These are phyloP conservation scores for Gymnogyps californianus DNA, from an alignment of 2,113 vertebrate genomes.

Conservation along the genomic window DNA sequence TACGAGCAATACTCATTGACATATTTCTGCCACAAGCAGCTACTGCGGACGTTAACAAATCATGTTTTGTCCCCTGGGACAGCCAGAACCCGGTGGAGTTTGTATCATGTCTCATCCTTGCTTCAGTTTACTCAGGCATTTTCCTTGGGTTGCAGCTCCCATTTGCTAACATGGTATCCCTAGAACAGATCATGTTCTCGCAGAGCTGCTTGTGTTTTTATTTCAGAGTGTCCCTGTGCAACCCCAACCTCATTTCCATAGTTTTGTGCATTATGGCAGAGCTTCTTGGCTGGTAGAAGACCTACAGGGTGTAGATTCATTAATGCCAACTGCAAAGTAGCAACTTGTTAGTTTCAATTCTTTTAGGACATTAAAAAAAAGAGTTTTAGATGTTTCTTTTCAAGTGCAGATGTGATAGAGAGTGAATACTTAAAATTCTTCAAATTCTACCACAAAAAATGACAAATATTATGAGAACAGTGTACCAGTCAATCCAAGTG, in stretches of 20 bases:
- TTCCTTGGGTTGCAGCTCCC: background rate
- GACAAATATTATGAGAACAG: background rate
- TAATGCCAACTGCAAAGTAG: background rate
- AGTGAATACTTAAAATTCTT: background rate
- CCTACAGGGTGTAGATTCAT: background rate
- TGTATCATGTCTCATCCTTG: background rate
- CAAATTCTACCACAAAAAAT: rapidly evolving
- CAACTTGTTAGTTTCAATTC: background rate
- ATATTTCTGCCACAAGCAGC: constrained; percentile 16
- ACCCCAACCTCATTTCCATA: background rate
- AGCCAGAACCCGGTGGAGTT: background rate
- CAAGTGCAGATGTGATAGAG: background rate
- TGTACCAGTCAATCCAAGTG: background rate
- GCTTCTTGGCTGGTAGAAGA: background rate
- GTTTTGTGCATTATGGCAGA: background rate
- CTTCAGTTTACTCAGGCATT: background rate
- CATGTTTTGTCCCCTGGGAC: background rate
- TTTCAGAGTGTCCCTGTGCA: background rate
- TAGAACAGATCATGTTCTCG: background rate
- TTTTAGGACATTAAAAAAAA: background rate
- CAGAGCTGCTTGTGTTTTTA: background rate
- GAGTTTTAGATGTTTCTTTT: background rate
- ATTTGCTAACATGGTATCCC: background rate
- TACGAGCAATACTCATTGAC: background rate
- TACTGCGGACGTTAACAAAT: background rate